These are phyloP conservation scores for Heliopora coerulea DNA, from an alignment of 92 coral and sea anemone species.

Conservation along the genomic window DNA sequence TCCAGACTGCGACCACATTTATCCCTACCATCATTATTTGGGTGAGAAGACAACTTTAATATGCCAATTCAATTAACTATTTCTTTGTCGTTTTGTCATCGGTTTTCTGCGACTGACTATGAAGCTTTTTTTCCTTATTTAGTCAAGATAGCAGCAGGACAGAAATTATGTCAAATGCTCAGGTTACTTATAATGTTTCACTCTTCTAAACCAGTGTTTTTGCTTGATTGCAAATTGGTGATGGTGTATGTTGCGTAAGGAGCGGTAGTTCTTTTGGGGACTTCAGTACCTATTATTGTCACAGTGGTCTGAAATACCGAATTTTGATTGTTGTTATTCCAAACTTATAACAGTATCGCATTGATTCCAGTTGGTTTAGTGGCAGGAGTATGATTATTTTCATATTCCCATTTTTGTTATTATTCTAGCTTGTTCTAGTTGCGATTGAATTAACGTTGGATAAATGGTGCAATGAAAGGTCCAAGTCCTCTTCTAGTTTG, in stretches of 20 bases:
- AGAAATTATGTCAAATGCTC: constrained; percentile 31
- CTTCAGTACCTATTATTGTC: no score
- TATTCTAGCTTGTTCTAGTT: constrained; percentile 75
- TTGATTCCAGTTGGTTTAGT: no score
- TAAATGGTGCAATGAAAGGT: constrained; percentile 86
- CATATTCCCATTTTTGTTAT: background rate
- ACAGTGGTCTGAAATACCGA: no score
- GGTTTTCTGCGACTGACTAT: no score
- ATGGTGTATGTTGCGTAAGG: background rate
- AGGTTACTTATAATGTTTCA: background rate
- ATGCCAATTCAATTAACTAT: no score
- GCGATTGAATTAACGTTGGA: constrained; percentile 87
- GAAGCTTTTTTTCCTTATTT: background rate
- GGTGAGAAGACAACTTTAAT: constrained; percentile 51
- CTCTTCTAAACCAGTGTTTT: background rate
- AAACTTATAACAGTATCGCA: no score
- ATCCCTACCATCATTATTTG: constrained; percentile 80
- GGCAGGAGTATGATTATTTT: no score
- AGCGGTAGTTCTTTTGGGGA: background rate
- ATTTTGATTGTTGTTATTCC: no score
- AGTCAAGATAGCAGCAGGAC: constrained; percentile 26
- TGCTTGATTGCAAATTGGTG: background rate
- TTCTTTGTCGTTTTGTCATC: no score
- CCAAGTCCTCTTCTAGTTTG: constrained; percentile 95
- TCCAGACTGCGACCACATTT: constrained; percentile 80